Conservation (phyloP, 2,888 invertebrate species). For the Pachliopta kotzebuea region DNA sequence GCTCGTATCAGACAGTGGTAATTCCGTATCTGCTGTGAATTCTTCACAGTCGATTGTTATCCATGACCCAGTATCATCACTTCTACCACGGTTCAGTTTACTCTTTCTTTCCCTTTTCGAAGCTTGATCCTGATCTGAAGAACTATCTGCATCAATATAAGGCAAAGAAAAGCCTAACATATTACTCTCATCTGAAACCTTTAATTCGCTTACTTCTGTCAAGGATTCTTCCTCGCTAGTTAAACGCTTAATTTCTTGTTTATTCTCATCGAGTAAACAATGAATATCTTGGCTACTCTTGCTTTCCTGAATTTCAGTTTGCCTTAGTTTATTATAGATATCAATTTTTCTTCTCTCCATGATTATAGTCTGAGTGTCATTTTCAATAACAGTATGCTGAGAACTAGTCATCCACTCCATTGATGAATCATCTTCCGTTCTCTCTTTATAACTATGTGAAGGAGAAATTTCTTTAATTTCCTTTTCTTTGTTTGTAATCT, state of each 20-base stretch:
- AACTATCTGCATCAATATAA: conserved; percentile 78
- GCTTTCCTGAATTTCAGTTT: conserved; percentile 68
- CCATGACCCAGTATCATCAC: conserved; percentile 86
- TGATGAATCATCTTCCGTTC: conserved; percentile 71
- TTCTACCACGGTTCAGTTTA: conserved; percentile 73
- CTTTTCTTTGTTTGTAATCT: conserved; percentile 38
- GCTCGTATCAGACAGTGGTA: conserved; percentile 74
- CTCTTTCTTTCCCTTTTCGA: conserved; percentile 51
- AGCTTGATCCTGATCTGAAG: conserved; percentile 69
- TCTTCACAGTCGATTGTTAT: conserved; percentile 85
- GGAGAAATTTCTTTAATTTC: conserved; percentile 59
- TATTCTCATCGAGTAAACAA: conserved; percentile 57
- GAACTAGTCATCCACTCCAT: conserved; percentile 73
- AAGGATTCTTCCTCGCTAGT: conserved; percentile 86
- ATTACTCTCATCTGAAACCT: conserved; percentile 74
- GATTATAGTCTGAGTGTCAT: conserved; percentile 82
- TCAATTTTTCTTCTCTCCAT: conserved; percentile 82
- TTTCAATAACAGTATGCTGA: conserved; percentile 69
- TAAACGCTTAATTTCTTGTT: conserved; percentile 72
- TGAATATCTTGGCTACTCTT: conserved; percentile 64
- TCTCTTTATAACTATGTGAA: conserved; percentile 65
- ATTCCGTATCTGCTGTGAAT: conserved; percentile 82
- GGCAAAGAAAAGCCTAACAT: conserved; percentile 73
- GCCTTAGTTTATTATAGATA: conserved; percentile 79
- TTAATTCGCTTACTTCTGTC: conserved; percentile 83